A percentile compares a stretch with the other conserved stretches of the same genome.
These are phyloP conservation scores for Micromussa lordhowensis DNA, from an alignment of 92 coral and sea anemone genomes.

Conservation along the genomic window DNA sequence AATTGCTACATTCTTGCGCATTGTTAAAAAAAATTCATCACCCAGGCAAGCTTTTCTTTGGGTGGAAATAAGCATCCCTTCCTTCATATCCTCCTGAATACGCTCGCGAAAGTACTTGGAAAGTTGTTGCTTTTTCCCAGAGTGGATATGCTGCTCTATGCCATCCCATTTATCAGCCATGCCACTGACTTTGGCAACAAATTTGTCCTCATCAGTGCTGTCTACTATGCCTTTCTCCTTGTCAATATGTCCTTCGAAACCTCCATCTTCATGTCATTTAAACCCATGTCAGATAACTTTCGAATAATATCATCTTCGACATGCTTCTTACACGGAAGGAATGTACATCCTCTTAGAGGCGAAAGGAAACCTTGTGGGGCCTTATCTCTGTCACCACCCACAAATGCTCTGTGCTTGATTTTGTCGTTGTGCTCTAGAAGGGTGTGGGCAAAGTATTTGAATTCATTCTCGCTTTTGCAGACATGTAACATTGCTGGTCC, in stretches of 20 bases:
- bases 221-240: constrained; percentile 39
- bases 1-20: constrained; percentile 46
- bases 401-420: constrained; percentile 28
- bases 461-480: constrained; percentile 44
- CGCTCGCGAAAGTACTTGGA: background rate
- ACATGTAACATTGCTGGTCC: constrained; percentile 66
- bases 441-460: constrained; percentile 55
- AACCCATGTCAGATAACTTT: constrained; percentile 24
- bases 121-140: constrained; percentile 19
- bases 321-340: constrained; percentile 61
- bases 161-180: constrained; percentile 25
- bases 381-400: constrained; percentile 62
- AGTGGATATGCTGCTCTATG: background rate
- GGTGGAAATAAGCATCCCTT: constrained; percentile 33
- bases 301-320: constrained; percentile 47
- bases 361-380: constrained; percentile 40
- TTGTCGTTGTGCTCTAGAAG: constrained; percentile 49
- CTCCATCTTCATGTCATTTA: background rate
- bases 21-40: constrained; percentile 55
- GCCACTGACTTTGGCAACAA: constrained; percentile 15
- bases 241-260: constrained; percentile 31
- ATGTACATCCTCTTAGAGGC: constrained; percentile 41
- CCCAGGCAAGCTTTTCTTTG: constrained; percentile 34
- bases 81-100: constrained; percentile 46
- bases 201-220: constrained; percentile 17